Conservation (phyloP, 2,888 invertebrate species). For the Aleiodes testaceus region DNA sequence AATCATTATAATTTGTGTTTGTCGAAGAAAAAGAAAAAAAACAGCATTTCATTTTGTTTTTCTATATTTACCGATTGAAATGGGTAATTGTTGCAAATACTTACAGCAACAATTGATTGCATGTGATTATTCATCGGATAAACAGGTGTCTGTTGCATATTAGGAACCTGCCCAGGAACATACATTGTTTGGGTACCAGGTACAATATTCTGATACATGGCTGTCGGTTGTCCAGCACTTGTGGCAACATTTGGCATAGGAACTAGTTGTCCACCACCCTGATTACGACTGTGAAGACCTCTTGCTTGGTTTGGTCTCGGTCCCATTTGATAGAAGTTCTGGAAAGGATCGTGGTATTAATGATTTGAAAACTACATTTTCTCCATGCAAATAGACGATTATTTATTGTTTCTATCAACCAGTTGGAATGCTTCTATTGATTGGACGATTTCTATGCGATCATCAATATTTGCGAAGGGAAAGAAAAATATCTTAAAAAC, state of each 20-base stretch:
- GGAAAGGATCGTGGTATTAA: slow-evolving; percentile 10
- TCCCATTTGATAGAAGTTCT: slow-evolving; percentile 61
- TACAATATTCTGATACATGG: slow-evolving; percentile 61
- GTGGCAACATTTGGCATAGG: slow-evolving; percentile 63
- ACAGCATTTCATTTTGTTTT: neutral
- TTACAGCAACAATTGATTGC: slow-evolving; percentile 59
- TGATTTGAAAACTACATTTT: neutral
- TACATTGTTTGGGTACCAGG: slow-evolving; percentile 61
- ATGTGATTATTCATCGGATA: slow-evolving; percentile 62
- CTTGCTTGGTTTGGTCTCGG: slow-evolving; percentile 65
- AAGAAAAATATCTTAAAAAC: too few species aligned
- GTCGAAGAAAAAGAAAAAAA: too few species aligned
- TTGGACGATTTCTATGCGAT: too few species aligned
- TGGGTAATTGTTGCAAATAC: slow-evolving; percentile 21
- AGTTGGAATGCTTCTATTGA: too few species aligned
- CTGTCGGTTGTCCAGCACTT: slow-evolving; percentile 63
- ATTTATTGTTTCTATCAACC: too few species aligned
- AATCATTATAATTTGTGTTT: too few species aligned
- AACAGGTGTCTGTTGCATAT: slow-evolving; percentile 62
- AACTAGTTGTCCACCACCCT: slow-evolving; percentile 63
- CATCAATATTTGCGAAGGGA: too few species aligned
- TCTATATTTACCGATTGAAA: neutral
- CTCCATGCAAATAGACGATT: too few species aligned
- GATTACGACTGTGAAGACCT: slow-evolving; percentile 64
- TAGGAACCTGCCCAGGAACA: slow-evolving; percentile 61